Evolutionary conservation across 2,113 vertebrate genomes (phyloP).

Genomic region (Seriola rivoliana): DNA sequence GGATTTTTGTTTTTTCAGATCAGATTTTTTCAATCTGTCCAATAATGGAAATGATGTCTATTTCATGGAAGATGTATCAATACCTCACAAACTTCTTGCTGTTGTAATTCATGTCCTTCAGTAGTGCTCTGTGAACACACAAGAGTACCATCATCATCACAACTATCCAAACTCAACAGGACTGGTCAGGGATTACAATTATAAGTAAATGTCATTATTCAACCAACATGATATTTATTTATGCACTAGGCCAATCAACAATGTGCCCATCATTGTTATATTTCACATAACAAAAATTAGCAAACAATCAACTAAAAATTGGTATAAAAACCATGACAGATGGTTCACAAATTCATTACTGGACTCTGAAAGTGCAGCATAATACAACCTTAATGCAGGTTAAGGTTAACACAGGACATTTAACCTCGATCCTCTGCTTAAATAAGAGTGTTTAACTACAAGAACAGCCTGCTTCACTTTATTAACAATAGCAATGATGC

Average conservation of each 20-base stretch:
- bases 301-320: not conserved
- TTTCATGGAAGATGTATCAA: not conserved
- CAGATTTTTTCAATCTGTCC: too few relatives aligned
- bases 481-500: too few relatives aligned
- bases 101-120: conserved; percentile 20
- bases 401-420: not conserved
- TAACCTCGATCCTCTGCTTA: not conserved
- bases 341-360: not conserved
- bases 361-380: not conserved
- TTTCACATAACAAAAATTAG: not conserved
- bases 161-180: not conserved
- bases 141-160: not conserved
- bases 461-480: too few relatives aligned
- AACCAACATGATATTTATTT: not conserved
- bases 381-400: not conserved
- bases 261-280: not conserved
- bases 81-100: conserved; percentile 29
- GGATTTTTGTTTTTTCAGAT: not conserved
- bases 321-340: not conserved
- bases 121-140: conserved; percentile 1
- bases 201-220: not conserved
- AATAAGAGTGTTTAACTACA: not conserved
- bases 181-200: not conserved
- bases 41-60: too few relatives aligned
- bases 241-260: not conserved